phyloP scores from a whole-genome alignment of 2,113 vertebrate species.

The Stegostoma tigrinum region DNA sequence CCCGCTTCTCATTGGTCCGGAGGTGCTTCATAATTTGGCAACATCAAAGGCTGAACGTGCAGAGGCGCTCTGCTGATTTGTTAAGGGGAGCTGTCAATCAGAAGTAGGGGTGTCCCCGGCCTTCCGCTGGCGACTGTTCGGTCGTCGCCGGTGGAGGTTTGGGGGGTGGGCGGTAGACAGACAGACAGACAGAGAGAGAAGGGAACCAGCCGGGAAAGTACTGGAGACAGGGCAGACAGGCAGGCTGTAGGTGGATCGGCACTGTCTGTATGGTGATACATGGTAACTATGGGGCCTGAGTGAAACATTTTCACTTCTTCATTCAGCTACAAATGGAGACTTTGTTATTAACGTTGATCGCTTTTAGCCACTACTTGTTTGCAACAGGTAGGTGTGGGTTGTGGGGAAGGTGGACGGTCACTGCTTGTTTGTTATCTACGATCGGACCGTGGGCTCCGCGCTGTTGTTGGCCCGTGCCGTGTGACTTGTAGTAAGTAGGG shows the following conservation, averaged over 20 bases:
- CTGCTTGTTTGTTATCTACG: background rate
- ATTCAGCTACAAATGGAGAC: slow-evolving; percentile 11
- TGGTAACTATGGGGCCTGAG: slow-evolving; percentile 19
- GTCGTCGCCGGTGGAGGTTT: background rate
- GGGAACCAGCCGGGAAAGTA: background rate
- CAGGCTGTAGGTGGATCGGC: background rate
- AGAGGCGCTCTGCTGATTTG: background rate
- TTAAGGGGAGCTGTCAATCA: background rate
- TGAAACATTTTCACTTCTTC: slow-evolving; percentile 18
- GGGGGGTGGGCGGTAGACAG: background rate
- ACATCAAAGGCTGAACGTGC: background rate
- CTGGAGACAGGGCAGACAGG: background rate
- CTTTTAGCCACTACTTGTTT: background rate
- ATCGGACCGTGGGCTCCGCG: background rate
- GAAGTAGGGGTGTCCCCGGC: background rate
- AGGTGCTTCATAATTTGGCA: background rate
- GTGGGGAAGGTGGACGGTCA: background rate
- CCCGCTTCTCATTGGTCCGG: background rate
- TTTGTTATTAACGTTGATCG: slow-evolving; percentile 2
- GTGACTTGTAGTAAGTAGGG: background rate
- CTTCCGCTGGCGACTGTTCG: background rate
- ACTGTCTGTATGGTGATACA: background rate
- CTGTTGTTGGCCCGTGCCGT: background rate
- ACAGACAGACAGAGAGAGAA: background rate
- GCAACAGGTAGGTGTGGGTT: slow-evolving; percentile 27